Base-by-base conservation (phyloP, 2,888 invertebrate species). In the Protophormia terraenovae region DNA sequence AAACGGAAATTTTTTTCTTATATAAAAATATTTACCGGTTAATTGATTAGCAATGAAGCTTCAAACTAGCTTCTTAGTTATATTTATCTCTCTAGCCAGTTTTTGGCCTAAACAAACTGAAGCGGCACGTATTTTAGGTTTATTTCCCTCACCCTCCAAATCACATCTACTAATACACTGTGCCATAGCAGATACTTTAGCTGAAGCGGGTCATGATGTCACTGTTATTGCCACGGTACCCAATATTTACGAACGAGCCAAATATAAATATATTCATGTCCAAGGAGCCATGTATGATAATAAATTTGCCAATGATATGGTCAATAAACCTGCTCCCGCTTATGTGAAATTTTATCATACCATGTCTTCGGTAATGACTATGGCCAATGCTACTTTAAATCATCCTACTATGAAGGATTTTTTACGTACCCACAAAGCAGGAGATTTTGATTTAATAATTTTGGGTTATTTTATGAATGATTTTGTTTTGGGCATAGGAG, bases 121-220 rank as follows among this genome's bases (percentile, higher is more conserved):
- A 14, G 32, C 86, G 0, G 90, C 91, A 19, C 90, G 91, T 6
- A 91, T 92, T 19, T 82, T 92, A 16, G 89, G 89, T 0, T 53
- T 91, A 2, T 92, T 90, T 38, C 88, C 90, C 27, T 84, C 89
- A 0, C 88, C 90, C 4, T 89, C 89, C 7, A 89, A 89, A n/a
- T 91, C 91, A 0, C 92, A 92, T 84, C 60, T 91, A 32, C 86
- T 91, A 38, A 87, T 92, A 35, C 90, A 91, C 38, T 88, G 87
- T 66, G 87, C 90, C 1, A 73, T 91, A 12, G 89, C 90, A 69
- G 88, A 88, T n/a, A 86, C 89, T 0, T 69, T 92, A 29, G 90
- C 91, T 0, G 88, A 89, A 35, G 82, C 77, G 3, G 91, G 92
- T 7, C 92, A 92, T 80, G 87, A 92, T 22, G 87, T 92, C 2